Conservation (phyloP, 1,140 invertebrate genomes). For the Galendromus occidentalis region DNA sequence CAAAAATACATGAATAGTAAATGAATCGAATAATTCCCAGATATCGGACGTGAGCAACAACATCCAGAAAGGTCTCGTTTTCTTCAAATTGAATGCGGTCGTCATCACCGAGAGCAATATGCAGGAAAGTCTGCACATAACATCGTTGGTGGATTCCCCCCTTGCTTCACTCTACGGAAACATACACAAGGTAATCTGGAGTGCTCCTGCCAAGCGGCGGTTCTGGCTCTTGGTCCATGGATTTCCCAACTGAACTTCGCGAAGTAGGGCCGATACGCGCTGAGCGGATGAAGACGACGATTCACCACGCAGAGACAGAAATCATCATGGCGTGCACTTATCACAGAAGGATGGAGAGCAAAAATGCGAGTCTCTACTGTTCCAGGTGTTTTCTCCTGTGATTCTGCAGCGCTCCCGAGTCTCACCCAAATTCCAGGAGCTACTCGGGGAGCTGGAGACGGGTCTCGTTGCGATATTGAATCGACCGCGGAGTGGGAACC, state of each 20-base stretch:
- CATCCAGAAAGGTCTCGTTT: conserved; percentile 30
- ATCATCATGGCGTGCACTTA: background rate
- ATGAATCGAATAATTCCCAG: background rate
- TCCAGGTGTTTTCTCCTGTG: conserved; percentile 28
- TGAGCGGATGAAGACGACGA: too few relatives aligned
- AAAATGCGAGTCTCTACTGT: too few relatives aligned
- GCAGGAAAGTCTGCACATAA: conserved; percentile 32
- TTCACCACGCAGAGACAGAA: too few relatives aligned
- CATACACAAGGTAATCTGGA: conserved; percentile 27
- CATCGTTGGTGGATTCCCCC: conserved; percentile 37
- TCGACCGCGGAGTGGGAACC: background rate
- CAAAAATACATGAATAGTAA: too few relatives aligned
- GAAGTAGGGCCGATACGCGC: too few relatives aligned
- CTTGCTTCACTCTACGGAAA: conserved; percentile 34
- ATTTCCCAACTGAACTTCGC: too few relatives aligned
- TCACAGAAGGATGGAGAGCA: too few relatives aligned
- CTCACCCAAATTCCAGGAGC: conserved; percentile 32
- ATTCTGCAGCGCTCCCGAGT: conserved; percentile 33
- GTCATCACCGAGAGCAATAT: conserved; percentile 36
- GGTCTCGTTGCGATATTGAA: conserved; percentile 30
- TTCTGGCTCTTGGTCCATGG: too few relatives aligned
- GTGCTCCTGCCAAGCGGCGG: too few relatives aligned
- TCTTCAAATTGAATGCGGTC: conserved; percentile 35
- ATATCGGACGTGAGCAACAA: conserved; percentile 1
- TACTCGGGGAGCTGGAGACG: conserved; percentile 33